These are phyloP conservation scores for Eospalax fontanierii DNA, from an alignment of 2,797 vertebrate genomes.

Conservation along the genomic window DNA sequence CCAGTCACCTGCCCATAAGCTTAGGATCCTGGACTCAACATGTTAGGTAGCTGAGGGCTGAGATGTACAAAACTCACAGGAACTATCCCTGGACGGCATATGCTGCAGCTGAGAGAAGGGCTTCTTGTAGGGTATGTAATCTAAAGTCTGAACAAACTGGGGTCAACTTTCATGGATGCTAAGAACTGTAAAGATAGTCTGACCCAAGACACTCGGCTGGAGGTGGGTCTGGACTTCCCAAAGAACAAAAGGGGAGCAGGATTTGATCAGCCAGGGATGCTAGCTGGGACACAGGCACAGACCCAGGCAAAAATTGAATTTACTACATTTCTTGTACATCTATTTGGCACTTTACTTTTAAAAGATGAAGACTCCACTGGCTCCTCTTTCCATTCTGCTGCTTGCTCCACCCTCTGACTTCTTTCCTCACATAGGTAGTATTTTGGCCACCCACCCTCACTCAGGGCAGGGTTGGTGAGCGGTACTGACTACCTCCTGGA, in stretches of 20 bases:
- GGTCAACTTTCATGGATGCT: background rate
- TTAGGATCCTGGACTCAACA: background rate
- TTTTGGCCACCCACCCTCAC: background rate
- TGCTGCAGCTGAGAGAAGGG: background rate
- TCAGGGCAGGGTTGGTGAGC: background rate
- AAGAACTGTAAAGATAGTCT: too few relatives aligned
- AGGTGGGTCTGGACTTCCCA: background rate
- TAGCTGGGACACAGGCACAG: too few relatives aligned
- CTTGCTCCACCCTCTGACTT: background rate
- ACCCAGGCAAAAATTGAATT: background rate
- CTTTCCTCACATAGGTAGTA: too few relatives aligned
- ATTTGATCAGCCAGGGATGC: background rate
- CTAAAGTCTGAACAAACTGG: background rate
- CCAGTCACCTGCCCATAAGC: background rate
- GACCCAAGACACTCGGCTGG: background rate
- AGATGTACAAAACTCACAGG: background rate
- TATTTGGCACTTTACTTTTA: background rate
- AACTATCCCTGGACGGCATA: background rate
- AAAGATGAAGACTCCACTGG: background rate
- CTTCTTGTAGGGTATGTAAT: background rate
- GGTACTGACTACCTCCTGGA: background rate
- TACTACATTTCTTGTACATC: background rate
- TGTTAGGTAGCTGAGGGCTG: background rate
- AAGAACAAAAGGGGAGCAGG: background rate
- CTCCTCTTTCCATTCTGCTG: background rate